phyloP scores from a whole-genome alignment of 2,113 vertebrate genomes.

The Halichoeres trimaculatus region DNA sequence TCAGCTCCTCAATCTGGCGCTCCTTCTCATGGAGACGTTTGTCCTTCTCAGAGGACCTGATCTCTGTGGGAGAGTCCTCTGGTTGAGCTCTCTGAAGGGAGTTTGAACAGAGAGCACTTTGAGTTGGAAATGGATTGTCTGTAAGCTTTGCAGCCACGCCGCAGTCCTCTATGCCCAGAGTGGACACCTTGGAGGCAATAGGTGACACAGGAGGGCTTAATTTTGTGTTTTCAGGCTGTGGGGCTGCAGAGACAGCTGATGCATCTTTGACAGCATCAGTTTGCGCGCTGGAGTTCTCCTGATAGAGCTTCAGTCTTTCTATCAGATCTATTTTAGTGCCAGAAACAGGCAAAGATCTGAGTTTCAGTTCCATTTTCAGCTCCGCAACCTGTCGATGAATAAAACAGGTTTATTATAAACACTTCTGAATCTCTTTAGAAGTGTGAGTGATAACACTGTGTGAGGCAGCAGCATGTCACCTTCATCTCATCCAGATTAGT shows the following conservation, averaged over 20 bases:
- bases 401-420: conserved; percentile 5
- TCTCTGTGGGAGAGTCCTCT: conserved; percentile 78
- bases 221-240: conserved; percentile 77
- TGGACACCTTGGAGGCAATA: conserved; percentile 87
- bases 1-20: conserved; percentile 95
- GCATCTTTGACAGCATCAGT: conserved; percentile 30
- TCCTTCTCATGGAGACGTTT: conserved; percentile 95
- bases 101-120: conserved; percentile 73
- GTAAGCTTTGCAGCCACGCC: conserved; percentile 52
- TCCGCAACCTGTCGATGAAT: conserved; percentile 89
- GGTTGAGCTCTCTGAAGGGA: conserved; percentile 62
- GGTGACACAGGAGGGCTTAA: conserved; percentile 91
- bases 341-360: conserved; percentile 94
- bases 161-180: conserved; percentile 85
- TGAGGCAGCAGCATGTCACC: conserved; percentile 79
- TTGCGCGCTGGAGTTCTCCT: conserved; percentile 70
- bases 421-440: not conserved
- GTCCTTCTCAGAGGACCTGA: conserved; percentile 89
- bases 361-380: conserved; percentile 95
- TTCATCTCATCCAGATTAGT: conserved; percentile 95
- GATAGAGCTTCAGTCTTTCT: conserved; percentile 85
- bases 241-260: conserved; percentile 73
- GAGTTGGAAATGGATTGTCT: conserved; percentile 78
- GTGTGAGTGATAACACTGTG: not conserved
- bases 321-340: conserved; percentile 97